phyloP scores from a whole-genome alignment of 1,140 invertebrate species.

The Zeugodacus cucurbitae region DNA sequence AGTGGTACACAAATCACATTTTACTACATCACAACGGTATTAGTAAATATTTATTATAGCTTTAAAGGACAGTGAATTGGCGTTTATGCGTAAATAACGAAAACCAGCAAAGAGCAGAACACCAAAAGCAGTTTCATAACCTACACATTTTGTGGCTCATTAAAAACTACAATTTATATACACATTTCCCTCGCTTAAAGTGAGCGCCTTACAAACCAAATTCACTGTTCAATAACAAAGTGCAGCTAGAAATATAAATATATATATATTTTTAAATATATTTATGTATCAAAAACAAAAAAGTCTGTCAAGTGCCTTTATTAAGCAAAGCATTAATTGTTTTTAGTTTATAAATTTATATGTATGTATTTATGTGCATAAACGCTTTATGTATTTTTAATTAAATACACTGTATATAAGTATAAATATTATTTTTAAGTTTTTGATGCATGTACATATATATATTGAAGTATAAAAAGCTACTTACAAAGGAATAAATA shows the following conservation, averaged over 20 bases:
- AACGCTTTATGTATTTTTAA: background rate
- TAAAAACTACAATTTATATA: too few relatives aligned
- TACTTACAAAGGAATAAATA: background rate
- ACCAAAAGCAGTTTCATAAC: too few relatives aligned
- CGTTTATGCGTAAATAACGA: background rate
- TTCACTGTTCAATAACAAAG: background rate
- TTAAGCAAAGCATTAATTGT: constrained; percentile 7
- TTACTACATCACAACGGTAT: constrained; percentile 30
- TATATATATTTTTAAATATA: background rate
- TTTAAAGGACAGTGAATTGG: background rate
- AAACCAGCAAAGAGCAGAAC: too few relatives aligned
- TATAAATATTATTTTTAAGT: background rate
- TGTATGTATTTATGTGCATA: background rate
- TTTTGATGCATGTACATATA: background rate
- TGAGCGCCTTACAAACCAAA: background rate
- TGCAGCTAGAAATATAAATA: background rate
- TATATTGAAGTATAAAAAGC: background rate
- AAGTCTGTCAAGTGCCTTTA: constrained; percentile 33
- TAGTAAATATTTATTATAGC: constrained; percentile 38
- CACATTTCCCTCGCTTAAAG: too few relatives aligned
- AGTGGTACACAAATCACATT: background rate
- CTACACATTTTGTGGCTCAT: too few relatives aligned
- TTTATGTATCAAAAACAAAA: background rate
- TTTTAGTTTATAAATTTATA: background rate
- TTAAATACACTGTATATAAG: background rate